These are phyloP conservation scores for Galerucella pusilla DNA, from an alignment of 2,888 invertebrate genomes.

Conservation along the genomic window DNA sequence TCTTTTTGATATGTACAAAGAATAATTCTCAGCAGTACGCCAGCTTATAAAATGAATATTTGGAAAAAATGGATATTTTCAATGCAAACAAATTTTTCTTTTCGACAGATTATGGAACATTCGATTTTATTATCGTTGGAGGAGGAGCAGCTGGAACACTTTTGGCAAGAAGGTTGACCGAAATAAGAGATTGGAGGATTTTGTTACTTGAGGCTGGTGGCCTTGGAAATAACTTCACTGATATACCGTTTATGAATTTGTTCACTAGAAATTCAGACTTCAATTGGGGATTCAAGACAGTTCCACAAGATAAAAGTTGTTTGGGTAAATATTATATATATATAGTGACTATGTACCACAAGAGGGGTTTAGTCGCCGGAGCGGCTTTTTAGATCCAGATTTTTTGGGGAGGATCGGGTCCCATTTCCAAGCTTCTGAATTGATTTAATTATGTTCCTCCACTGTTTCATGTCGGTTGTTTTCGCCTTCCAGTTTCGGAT, in stretches of 20 bases:
- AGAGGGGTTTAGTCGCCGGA: no score
- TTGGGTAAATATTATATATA: slow-evolving; percentile 32
- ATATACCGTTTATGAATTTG: slow-evolving; percentile 40
- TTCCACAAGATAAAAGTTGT: slow-evolving; percentile 44
- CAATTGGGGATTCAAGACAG: slow-evolving; percentile 46
- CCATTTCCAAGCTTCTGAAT: no score
- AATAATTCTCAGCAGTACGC: no score
- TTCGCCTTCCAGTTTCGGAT: no score
- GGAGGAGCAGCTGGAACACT: slow-evolving; percentile 48
- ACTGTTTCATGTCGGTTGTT: no score
- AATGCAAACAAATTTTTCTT: background rate
- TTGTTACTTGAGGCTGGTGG: slow-evolving; percentile 49
- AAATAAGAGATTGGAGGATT: slow-evolving; percentile 44
- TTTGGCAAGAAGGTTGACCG: slow-evolving; percentile 45
- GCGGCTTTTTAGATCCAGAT: no score
- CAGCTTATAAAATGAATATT: no score
- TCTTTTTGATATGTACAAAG: no score
- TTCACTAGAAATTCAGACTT: slow-evolving; percentile 30
- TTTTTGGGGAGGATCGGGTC: no score
- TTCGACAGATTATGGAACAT: slow-evolving; percentile 44
- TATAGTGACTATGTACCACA: no score
- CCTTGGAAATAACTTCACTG: slow-evolving; percentile 42
- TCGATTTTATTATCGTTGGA: slow-evolving; percentile 48
- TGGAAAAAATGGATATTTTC: background rate
- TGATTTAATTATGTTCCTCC: no score